Evolutionary conservation across 2,113 vertebrate species (phyloP), one percentile per base, ranked within the genome.

Genomic region (Elachura formosa): DNA sequence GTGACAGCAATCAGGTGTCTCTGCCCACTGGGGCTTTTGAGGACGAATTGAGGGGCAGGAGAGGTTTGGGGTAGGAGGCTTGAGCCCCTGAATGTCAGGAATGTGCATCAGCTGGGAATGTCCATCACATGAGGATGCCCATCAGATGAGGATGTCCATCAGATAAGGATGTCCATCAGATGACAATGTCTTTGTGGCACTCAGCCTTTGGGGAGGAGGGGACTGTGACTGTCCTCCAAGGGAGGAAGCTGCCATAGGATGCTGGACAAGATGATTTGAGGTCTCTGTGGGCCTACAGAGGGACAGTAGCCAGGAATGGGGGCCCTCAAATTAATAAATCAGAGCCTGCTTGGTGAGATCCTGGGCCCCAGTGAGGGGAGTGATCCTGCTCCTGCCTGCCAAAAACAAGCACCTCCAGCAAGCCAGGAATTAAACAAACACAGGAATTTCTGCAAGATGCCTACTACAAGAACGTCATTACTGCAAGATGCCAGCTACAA

Each of bases 1-100:
- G 97, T 93, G 69, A 14, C 92, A 96, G 92, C 84, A 96, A 81
- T 94, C 91, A 92, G 89, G 89, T 66, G 87, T 64, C 36, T 34
- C 88, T 92, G 95, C 94, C 26, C 88, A 90, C 96, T 97, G 97
- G 18, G 14, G 71, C 58, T 79, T 41, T 90, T 91, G 84, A 87
- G 94, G 71, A 78, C 77, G 59, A 33, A 63, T 0, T 1, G 59
- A 75, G 93, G 93, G 81, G 72, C 34, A 19, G 84, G 58, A 54
- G 83, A 52, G 61, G n/a, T n/a, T 56, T 49, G 19, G 19, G 45
- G 15, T 45, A 45, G 67, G 94, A n/a, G 67, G 29, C 78, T 66
- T 5, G 38, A 62, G 55, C 56, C 46, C 58, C 19, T 45, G 46
- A 48, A 4, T 12, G 0, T 2, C 21, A 21, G 51, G 10, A 25